These are phyloP conservation scores for Nothura maculosa DNA, from an alignment of 2,797 vertebrate genomes.

Conservation along the genomic window DNA sequence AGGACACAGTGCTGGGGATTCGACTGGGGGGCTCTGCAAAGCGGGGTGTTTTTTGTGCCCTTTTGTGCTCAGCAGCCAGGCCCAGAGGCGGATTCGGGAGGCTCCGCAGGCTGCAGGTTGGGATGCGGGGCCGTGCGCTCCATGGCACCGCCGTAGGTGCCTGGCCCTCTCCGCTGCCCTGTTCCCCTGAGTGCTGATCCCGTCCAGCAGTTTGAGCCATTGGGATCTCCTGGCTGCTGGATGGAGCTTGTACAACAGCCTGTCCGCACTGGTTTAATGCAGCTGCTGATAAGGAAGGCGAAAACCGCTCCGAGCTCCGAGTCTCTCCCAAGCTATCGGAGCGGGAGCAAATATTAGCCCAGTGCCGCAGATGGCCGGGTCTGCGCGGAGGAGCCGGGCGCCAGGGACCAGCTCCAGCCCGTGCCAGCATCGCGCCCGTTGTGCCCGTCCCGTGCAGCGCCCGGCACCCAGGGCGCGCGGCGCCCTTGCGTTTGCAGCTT, in stretches of 20 bases:
- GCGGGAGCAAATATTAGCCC: neutral
- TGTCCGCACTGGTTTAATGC: neutral
- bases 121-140: neutral
- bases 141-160: neutral
- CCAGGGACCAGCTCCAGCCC: fast-evolving
- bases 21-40: neutral
- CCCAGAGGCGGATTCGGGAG: neutral
- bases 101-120: neutral
- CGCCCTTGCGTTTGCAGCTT: neutral
- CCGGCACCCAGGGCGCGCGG: neutral
- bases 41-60: neutral
- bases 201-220: neutral
- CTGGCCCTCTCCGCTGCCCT: neutral
- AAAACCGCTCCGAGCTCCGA: neutral
- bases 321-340: neutral
- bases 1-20: fast-evolving
- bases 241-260: neutral
- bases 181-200: neutral
- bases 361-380: neutral
- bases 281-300: neutral
- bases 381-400: neutral
- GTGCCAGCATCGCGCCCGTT: neutral
- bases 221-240: neutral
- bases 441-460: neutral
- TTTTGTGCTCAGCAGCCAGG: neutral